Evolutionary conservation across 2,797 vertebrate genomes (phyloP).

Genomic region (Aeoliscus strigatus): DNA sequence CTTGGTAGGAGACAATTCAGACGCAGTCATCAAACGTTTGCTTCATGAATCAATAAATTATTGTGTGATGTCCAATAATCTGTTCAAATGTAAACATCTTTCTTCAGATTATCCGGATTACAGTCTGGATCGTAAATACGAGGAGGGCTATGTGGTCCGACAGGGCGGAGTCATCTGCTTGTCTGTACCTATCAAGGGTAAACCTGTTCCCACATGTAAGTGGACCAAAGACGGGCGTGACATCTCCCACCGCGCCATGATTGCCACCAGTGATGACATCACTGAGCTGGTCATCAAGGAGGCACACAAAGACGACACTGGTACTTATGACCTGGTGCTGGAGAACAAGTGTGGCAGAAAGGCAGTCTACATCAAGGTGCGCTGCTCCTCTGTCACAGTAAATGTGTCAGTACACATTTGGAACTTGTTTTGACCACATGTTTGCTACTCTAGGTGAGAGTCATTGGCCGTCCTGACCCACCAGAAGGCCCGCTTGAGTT

Average conservation of each 20-base stretch:
- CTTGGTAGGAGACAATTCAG: constrained; percentile 79
- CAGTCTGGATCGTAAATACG: constrained; percentile 87
- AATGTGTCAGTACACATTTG: too few species aligned
- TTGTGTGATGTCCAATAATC: too few species aligned
- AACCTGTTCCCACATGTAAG: constrained; percentile 92
- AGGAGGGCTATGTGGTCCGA: constrained; percentile 91
- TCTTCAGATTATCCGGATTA: constrained; percentile 91
- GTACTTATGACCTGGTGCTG: constrained; percentile 91
- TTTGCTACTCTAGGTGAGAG: constrained; percentile 78
- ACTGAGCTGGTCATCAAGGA: constrained; percentile 98
- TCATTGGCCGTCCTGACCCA: constrained; percentile 90
- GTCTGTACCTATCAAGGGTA: constrained; percentile 94
- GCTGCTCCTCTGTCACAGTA: background rate
- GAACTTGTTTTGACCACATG: background rate
- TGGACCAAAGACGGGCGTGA: constrained; percentile 99
- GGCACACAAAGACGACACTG: constrained; percentile 92
- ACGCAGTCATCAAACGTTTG: too few species aligned
- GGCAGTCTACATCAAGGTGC: constrained; percentile 89
- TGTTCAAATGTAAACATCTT: too few species aligned
- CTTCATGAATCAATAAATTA: too few species aligned
- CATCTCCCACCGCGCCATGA: constrained; percentile 93
- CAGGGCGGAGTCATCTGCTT: constrained; percentile 93
- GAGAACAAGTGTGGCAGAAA: constrained; percentile 99
- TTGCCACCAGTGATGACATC: constrained; percentile 88
- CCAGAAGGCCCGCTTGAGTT: constrained; percentile 98